These are phyloP conservation scores for Dynastes grantii DNA, from an alignment of 2,888 invertebrate species.

Conservation along the genomic window DNA sequence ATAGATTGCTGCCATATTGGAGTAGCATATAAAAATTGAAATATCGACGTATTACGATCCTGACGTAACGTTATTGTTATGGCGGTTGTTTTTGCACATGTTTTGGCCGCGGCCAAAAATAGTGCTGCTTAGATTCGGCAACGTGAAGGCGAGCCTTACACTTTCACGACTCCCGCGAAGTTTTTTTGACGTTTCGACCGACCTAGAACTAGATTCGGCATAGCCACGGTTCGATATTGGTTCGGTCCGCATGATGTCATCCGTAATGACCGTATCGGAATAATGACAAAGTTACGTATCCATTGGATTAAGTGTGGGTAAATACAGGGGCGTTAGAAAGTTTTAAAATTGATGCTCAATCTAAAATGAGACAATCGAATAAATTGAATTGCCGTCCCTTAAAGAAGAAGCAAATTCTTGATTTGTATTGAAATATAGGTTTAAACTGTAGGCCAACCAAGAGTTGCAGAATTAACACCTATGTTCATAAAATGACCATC, in stretches of 20 bases:
- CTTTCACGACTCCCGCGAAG: slow-evolving; percentile 44
- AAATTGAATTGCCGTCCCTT: too few relatives aligned
- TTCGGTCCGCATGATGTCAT: not conserved
- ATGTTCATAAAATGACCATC: too few relatives aligned
- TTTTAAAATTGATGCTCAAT: not conserved
- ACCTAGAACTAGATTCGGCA: slow-evolving; percentile 45
- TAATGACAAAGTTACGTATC: not conserved
- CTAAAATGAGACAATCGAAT: too few relatives aligned
- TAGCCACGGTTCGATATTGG: not conserved
- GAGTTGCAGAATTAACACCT: too few relatives aligned
- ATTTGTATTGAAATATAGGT: too few relatives aligned
- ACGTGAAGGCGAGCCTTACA: slow-evolving; percentile 8
- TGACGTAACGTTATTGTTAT: slow-evolving; percentile 47
- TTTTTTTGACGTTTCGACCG: slow-evolving; percentile 30
- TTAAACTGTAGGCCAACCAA: too few relatives aligned
- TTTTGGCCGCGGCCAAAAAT: slow-evolving; percentile 42
- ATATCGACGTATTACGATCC: slow-evolving; percentile 1
- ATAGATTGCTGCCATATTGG: too few relatives aligned
- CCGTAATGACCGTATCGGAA: slow-evolving; percentile 4
- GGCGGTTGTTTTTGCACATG: slow-evolving; percentile 42
- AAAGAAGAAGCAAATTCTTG: too few relatives aligned
- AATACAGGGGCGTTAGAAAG: not conserved
- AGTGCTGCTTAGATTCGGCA: slow-evolving; percentile 21
- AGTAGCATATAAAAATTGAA: not conserved
- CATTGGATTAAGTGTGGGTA: not conserved